Base-by-base conservation (phyloP, 2,797 vertebrate species). In the Melopsittacus undulatus region DNA sequence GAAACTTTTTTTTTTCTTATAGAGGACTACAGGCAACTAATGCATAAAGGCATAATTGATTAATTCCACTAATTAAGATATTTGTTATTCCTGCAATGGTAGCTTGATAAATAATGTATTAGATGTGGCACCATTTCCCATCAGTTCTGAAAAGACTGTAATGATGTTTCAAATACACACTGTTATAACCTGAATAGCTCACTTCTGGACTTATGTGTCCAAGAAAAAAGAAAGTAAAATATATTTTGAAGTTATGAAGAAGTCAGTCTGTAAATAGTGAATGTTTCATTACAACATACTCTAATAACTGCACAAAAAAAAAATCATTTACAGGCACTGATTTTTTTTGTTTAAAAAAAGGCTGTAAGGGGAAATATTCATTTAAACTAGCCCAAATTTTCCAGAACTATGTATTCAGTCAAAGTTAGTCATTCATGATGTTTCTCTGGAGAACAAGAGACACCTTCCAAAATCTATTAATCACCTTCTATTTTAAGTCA, bases 31-130 rank as follows among this genome's bases (percentile, higher is more conserved):
- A 75, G 81, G 57, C 73, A 96, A 96, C 86, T 86, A 96, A 94
- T 42, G 75, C 90, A 87, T 68, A 75, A 96, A 97, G 78, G 89
- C 42, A 87, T 83, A 97, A 96, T 83, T 91, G 57, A 97, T 94
- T 96, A 96, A 96, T 92, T 89, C 64, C 74, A 92, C 70, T 95
- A 96, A 96, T 95, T 95, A 95, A 97, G 95, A 92, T 97, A 95
- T 93, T 83, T 95, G 79, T 85, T 97, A 88, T 96, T 97, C 92
- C 83, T 95, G 66, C 62, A 97, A 95, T 90, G 15, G 32, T 70
- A 93, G 59, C 66, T 94, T 57, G 43, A 92, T 94, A 93, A 95
- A 97, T 91, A 96, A 96, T 94, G 84, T 77, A 95, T 93, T 96
- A 73, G 56, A 83, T 69, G 45, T 67, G 73, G 56, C 43, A 93